Evolutionary conservation across 2,113 vertebrate species (phyloP).

Genomic region (Ochotona princeps): DNA sequence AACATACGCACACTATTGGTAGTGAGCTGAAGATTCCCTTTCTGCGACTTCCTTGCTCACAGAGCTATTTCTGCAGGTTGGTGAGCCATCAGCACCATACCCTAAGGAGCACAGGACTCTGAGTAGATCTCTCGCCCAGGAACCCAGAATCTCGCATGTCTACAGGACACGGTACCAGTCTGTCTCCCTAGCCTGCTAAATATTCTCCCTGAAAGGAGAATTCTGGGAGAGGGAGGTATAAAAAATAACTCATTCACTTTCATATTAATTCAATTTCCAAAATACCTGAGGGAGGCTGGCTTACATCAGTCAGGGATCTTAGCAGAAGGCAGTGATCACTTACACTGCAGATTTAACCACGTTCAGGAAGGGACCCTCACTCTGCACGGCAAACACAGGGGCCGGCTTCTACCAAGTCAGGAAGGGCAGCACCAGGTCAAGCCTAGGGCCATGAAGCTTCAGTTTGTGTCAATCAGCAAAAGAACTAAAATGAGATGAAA

Average conservation of each 20-base stretch:
- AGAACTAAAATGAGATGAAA: slow-evolving; percentile 10
- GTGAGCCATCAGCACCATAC: background rate
- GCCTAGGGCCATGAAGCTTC: background rate
- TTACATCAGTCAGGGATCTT: background rate
- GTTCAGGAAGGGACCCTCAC: background rate
- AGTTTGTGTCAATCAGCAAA: slow-evolving; percentile 10
- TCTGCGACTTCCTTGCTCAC: background rate
- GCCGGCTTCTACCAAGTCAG: background rate
- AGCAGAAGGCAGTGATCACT: background rate
- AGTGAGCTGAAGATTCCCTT: background rate
- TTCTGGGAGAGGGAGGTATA: background rate
- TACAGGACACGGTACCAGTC: background rate
- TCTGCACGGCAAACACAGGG: background rate
- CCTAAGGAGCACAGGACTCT: background rate
- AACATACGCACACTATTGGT: background rate
- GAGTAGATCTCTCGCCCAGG: background rate
- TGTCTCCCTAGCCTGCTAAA: background rate
- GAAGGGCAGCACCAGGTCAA: background rate
- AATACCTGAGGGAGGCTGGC: background rate
- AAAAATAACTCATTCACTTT: background rate
- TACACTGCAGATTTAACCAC: background rate
- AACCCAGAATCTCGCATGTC: background rate
- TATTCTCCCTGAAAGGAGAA: background rate
- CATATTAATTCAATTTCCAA: background rate
- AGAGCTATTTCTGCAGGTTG: background rate